Evolutionary conservation across 2,113 vertebrate species (phyloP).

Genomic region (Geococcyx californianus): DNA sequence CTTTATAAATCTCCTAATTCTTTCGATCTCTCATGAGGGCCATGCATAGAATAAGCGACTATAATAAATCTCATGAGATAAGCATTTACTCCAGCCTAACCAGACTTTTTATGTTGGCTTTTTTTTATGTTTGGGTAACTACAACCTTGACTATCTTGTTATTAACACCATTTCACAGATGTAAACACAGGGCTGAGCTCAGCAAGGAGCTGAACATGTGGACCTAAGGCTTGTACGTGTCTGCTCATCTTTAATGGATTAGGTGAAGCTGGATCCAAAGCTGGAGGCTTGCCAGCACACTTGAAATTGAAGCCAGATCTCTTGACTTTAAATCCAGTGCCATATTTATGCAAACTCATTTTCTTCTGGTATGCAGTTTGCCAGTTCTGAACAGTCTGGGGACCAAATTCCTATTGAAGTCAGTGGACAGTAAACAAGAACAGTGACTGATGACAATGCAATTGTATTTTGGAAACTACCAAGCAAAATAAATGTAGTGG

Average conservation of each 20-base stretch:
- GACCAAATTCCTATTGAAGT: not conserved
- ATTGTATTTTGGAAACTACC: not conserved
- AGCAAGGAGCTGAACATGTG: not conserved
- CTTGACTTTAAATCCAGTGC: not conserved
- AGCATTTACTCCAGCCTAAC: not conserved
- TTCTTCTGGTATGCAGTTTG: not conserved
- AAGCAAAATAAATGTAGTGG: not conserved
- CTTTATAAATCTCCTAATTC: not conserved
- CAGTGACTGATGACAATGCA: not conserved
- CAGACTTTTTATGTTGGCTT: not conserved
- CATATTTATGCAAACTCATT: not conserved
- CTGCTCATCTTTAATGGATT: not conserved
- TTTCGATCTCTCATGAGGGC: not conserved
- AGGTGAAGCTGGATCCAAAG: not conserved
- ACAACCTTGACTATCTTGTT: not conserved
- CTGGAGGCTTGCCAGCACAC: not conserved
- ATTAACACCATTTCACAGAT: not conserved
- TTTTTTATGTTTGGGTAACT: not conserved
- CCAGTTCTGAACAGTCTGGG: not conserved
- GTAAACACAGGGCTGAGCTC: not conserved
- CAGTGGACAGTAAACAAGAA: not conserved
- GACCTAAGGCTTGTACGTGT: rapidly evolving
- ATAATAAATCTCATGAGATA: not conserved
- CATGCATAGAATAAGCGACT: not conserved
- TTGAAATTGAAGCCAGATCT: not conserved